Evolutionary conservation across 2,888 invertebrate genomes (phyloP).

Genomic region (Phyllotreta striolata): DNA sequence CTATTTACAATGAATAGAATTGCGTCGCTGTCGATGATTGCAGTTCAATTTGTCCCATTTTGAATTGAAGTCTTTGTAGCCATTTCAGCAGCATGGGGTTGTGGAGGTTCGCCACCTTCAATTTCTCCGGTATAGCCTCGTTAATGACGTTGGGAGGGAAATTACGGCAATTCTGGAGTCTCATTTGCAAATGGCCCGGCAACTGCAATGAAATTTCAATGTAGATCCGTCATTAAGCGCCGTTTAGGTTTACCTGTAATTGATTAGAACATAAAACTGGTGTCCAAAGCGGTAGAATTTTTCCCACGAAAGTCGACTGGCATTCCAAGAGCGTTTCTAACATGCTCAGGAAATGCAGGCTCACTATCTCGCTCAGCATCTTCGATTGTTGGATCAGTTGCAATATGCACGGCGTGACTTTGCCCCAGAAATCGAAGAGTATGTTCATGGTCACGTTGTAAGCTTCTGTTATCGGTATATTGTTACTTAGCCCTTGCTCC

Average conservation of each 20-base stretch:
- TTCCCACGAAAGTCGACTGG: constrained; percentile 90
- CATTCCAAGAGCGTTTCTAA: constrained; percentile 95
- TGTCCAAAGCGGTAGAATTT: constrained; percentile 94
- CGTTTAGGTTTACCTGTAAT: constrained; percentile 71
- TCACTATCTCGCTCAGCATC: constrained; percentile 97
- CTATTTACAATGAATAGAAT: constrained; percentile 76
- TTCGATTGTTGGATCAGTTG: constrained; percentile 92
- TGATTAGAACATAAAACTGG: constrained; percentile 94
- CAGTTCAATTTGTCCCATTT: constrained; percentile 97
- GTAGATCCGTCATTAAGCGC: not conserved
- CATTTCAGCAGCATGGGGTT: constrained; percentile 76
- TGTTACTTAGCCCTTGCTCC: constrained; percentile 81
- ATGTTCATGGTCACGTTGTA: constrained; percentile 80
- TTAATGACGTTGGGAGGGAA: constrained; percentile 70
- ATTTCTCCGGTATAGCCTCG: constrained; percentile 60
- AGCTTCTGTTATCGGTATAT: constrained; percentile 73
- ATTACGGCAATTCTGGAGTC: constrained; percentile 88
- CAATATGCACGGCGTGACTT: constrained; percentile 94
- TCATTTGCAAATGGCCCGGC: constrained; percentile 86
- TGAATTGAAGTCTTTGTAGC: constrained; percentile 93
- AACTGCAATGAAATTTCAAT: constrained; percentile 66
- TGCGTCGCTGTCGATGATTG: constrained; percentile 92
- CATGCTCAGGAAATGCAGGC: constrained; percentile 93
- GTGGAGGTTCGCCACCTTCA: constrained; percentile 58
- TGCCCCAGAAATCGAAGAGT: constrained; percentile 97